These are phyloP conservation scores for Bryconaethiops microstoma DNA, from an alignment of 2,797 vertebrate species.

Conservation along the genomic window DNA sequence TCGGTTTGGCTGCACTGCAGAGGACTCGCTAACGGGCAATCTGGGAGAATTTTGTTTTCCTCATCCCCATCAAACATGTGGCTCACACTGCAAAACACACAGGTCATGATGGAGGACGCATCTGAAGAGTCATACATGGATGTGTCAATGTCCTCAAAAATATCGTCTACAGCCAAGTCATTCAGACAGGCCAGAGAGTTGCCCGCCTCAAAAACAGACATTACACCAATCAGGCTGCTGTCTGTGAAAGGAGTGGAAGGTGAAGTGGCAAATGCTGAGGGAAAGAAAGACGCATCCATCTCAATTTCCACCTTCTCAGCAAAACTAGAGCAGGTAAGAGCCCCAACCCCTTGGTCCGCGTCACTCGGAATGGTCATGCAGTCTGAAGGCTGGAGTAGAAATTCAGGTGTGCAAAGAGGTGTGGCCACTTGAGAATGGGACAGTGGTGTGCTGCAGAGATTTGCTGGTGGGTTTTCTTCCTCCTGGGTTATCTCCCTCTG, in stretches of 20 bases:
- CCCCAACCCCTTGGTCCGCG: not conserved
- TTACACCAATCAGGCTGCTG: not conserved
- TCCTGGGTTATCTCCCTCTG: conserved; percentile 85
- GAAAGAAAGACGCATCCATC: not conserved
- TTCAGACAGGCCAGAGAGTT: not conserved
- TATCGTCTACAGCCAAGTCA: no score
- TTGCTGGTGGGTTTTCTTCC: conserved; percentile 60
- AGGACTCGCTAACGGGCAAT: conserved; percentile 71
- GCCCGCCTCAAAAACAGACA: not conserved
- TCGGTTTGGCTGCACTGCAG: conserved; percentile 74
- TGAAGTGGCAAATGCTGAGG: not conserved
- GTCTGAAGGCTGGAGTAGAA: conserved; percentile 6
- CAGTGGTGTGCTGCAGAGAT: not conserved
- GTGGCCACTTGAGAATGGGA: not conserved
- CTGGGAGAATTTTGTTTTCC: conserved; percentile 65
- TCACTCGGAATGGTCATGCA: not conserved
- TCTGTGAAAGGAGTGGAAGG: not conserved
- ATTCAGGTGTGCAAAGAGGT: not conserved
- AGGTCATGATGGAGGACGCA: not conserved
- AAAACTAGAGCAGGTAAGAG: not conserved
- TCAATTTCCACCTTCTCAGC: not conserved
- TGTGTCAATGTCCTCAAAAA: no score
- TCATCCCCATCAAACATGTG: conserved; percentile 67
- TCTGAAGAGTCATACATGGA: no score
- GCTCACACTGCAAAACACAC: conserved; percentile 5